Conservation (phyloP, 2,113 vertebrate species). For the Apodemus sylvaticus region DNA sequence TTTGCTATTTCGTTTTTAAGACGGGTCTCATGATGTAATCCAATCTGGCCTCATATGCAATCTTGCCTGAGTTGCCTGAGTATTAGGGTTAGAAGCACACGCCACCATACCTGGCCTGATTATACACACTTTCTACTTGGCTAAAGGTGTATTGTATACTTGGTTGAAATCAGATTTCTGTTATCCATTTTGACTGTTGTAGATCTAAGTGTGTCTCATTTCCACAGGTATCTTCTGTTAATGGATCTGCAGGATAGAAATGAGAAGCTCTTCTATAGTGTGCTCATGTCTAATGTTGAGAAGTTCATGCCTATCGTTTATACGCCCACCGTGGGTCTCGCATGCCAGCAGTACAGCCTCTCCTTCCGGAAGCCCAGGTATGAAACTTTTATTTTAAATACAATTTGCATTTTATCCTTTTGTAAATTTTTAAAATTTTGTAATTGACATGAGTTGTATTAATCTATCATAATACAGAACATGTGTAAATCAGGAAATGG, state of each 20-base stretch:
- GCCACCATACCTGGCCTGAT: not conserved
- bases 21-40: not conserved
- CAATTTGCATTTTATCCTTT: constrained; percentile 60
- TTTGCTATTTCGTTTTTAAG: not conserved
- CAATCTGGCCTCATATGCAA: not conserved
- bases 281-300: constrained; percentile 93
- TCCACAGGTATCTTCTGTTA: constrained; percentile 94
- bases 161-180: constrained; percentile 51
- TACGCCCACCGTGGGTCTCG: constrained; percentile 96
- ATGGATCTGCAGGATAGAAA: constrained; percentile 97
- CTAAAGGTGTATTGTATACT: constrained; percentile 5
- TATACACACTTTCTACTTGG: not conserved
- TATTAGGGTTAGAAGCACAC: not conserved
- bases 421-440: constrained; percentile 46
- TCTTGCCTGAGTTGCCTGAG: not conserved
- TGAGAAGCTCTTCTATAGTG: constrained; percentile 97
- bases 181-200: not conserved
- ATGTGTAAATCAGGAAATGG: not conserved
- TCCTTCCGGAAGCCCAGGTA: constrained; percentile 95
- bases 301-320: constrained; percentile 98
- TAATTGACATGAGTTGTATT: not conserved
- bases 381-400: constrained; percentile 81
- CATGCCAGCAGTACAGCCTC: constrained; percentile 96
- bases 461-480: not conserved
- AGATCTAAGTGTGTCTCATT: constrained; percentile 76